Evolutionary conservation across 2,888 invertebrate species (phyloP), one percentile per base, ranked within the genome.

Genomic region (Nemoura dubitans): DNA sequence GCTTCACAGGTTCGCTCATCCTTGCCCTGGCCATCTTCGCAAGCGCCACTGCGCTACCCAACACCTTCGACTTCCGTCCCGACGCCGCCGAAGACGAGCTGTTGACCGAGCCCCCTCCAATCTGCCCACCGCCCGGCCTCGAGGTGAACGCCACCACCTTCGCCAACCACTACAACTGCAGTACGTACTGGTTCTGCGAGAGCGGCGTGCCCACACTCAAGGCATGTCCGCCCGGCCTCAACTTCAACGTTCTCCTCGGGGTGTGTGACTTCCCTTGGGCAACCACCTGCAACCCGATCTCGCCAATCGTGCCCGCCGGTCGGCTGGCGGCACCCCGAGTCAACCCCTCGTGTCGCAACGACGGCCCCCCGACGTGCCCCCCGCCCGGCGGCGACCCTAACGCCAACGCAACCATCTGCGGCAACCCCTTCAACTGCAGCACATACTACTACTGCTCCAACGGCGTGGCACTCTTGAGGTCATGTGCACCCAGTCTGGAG

Each of bases 101-200:
- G 26, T 0, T 81, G 29, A 28, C 28, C 29, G 29, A 81, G 28
- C 29, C 81, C 6, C 81, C 81, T 6, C 81, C 81, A 30, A n/a
- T 30, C n/a, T 81, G 81, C 28, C 81, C 81, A 7, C 81, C 81
- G 10, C 81, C 81, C n/a, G 29, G 29, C n/a, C 14, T 81, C 81
- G 30, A 28, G 29, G 81, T 28, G 28, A 81, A 81, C 81, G 81
- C 76, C 28, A 76, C 83, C 42, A 43, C 27, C 16, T 76, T 86
- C 14, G 77, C 81, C 7, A 87, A 87, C 80, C 85, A 78, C 1
- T 85, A 27, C 59, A 85, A 87, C 81, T 87, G 87, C 80, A 77
- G 77, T 16, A 43, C 78, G 10, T 87, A 85, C 85, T 87, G 16
- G 28, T 10, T 78, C 25, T 87, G 87, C 30, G 85, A 36, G 26